A percentile compares a stretch with the other conserved stretches of the same genome.
phyloP scores from a whole-genome alignment of 2,113 vertebrate genomes.

The Sterna hirundo region DNA sequence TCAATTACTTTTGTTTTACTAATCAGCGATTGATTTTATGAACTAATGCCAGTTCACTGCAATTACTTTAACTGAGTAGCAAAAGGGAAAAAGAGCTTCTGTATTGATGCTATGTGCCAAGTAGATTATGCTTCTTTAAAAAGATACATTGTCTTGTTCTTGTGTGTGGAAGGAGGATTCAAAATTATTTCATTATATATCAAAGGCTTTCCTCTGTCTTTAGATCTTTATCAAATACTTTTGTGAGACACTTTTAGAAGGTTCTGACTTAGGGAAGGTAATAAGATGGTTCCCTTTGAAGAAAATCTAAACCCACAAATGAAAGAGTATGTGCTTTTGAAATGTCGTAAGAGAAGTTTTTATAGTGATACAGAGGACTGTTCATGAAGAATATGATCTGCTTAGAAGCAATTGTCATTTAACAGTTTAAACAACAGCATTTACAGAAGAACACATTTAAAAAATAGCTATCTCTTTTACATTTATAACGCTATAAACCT shows the following conservation, averaged over 20 bases:
- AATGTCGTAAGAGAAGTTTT: slow-evolving; percentile 5
- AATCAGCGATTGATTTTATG: background rate
- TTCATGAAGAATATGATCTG: background rate
- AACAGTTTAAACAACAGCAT: slow-evolving; percentile 18
- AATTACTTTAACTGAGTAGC: background rate
- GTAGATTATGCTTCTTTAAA: background rate
- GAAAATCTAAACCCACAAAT: slow-evolving; percentile 51
- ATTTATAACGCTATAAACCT: background rate
- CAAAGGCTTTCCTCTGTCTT: slow-evolving; percentile 45
- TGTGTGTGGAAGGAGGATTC: background rate
- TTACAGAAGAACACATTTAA: background rate
- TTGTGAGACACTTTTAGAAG: slow-evolving; percentile 33
- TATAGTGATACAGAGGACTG: background rate
- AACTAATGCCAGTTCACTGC: background rate
- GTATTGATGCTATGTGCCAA: background rate
- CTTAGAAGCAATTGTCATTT: slow-evolving; percentile 16
- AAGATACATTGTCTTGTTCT: slow-evolving; percentile 19
- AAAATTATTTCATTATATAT: slow-evolving; percentile 58
- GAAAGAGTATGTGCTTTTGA: slow-evolving; percentile 39
- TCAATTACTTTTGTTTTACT: background rate
- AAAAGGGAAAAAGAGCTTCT: background rate
- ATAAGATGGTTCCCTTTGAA: slow-evolving; percentile 53
- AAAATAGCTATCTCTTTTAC: background rate
- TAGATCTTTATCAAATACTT: slow-evolving; percentile 64
- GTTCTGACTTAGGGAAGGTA: slow-evolving; percentile 29